Evolutionary conservation across 2,888 invertebrate species (phyloP).

Genomic region (Drosophila mulleri): DNA sequence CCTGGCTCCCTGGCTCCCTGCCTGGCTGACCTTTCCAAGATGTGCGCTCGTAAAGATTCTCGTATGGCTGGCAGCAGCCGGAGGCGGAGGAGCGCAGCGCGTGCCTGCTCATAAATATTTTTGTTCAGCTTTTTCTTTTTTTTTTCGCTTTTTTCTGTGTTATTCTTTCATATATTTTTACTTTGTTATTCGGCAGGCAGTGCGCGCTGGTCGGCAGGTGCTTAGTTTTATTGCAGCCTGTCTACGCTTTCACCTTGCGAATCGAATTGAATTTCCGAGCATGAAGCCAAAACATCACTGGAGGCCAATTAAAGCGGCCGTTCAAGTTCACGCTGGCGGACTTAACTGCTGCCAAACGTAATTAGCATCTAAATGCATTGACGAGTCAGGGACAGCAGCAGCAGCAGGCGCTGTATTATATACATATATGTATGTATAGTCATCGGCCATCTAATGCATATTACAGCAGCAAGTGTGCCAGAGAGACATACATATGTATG

Average conservation of each 20-base stretch:
- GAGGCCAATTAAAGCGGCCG: slow-evolving; percentile 29
- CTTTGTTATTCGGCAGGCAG: too few relatives aligned
- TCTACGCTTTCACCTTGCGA: slow-evolving; percentile 10
- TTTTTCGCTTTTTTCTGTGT: background rate
- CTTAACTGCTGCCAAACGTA: slow-evolving; percentile 52
- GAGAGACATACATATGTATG: background rate
- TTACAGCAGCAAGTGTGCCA: slow-evolving; percentile 38
- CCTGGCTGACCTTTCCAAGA: slow-evolving; percentile 19
- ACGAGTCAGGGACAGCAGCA: slow-evolving; percentile 35
- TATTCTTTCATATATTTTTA: background rate
- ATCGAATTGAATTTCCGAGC: slow-evolving; percentile 25
- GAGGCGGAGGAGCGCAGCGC: slow-evolving; percentile 1
- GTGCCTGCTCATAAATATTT: slow-evolving; percentile 46
- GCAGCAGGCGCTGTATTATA: slow-evolving; percentile 13
- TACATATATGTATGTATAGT: slow-evolving; percentile 9
- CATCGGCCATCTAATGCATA: slow-evolving; percentile 59
- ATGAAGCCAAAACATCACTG: slow-evolving; percentile 25
- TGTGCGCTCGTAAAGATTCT: slow-evolving; percentile 12
- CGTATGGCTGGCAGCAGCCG: slow-evolving; percentile 10
- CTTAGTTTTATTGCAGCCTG: slow-evolving; percentile 29
- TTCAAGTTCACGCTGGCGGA: slow-evolving; percentile 10
- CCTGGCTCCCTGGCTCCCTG: background rate
- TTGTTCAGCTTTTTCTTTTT: background rate
- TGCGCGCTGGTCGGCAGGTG: slow-evolving; percentile 14
- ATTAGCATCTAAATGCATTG: slow-evolving; percentile 69